These are phyloP conservation scores for Siderastrea radians DNA, from an alignment of 92 coral and sea anemone species.

Conservation along the genomic window DNA sequence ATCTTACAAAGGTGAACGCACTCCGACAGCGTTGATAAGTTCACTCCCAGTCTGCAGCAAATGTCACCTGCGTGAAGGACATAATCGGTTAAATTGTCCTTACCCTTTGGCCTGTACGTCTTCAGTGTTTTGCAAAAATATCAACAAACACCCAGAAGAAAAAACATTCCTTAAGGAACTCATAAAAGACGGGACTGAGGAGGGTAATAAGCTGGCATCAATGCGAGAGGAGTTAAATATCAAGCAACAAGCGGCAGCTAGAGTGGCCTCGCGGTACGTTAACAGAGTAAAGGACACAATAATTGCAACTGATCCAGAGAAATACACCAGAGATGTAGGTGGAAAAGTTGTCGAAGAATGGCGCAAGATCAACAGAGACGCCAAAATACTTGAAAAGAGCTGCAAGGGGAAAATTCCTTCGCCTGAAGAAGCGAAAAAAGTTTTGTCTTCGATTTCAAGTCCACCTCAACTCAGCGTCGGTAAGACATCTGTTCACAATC, in stretches of 20 bases:
- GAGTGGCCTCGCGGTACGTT: constrained; percentile 25
- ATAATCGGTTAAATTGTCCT: constrained; percentile 57
- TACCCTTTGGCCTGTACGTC: constrained; percentile 53
- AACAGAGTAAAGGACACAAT: constrained; percentile 35
- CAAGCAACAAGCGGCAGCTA: constrained; percentile 18
- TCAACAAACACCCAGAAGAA: constrained; percentile 58
- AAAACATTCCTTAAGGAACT: constrained; percentile 44
- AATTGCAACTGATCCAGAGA: constrained; percentile 43
- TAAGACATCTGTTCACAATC: constrained; percentile 44
- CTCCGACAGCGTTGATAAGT: constrained; percentile 18
- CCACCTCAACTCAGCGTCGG: constrained; percentile 14
- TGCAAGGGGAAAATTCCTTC: constrained; percentile 47
- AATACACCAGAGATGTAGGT: constrained; percentile 38
- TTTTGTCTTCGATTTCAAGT: constrained; percentile 15
- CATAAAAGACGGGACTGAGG: constrained; percentile 23
- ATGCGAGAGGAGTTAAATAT: constrained; percentile 30
- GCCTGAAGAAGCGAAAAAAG: constrained; percentile 28
- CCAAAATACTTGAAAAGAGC: constrained; percentile 31
- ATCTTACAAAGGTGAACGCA: constrained; percentile 40
- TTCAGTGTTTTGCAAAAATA: constrained; percentile 53
- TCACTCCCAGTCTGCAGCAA: constrained; percentile 50
- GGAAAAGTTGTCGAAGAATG: constrained; percentile 45
- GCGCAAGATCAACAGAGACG: constrained; percentile 46
- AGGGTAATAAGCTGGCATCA: constrained; percentile 29
- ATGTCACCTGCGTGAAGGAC: constrained; percentile 44